A percentile compares a stretch with the other conserved stretches of the same genome.
Evolutionary conservation across 2,888 invertebrate species (phyloP).

Genomic region (Linnaemya tessellans): DNA sequence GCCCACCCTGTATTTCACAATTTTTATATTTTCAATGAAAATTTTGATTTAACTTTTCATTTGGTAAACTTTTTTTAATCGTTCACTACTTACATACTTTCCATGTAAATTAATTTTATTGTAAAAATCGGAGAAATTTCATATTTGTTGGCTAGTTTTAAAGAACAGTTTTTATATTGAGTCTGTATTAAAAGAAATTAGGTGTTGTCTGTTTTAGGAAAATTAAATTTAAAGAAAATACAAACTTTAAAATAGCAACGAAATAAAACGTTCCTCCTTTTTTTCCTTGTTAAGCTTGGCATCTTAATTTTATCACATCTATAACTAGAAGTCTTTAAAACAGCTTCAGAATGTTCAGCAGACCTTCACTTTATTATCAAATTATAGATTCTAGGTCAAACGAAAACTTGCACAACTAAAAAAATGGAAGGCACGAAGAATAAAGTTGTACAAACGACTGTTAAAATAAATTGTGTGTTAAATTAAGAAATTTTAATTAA

Average conservation of each 20-base stretch:
- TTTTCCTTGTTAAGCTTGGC: background rate
- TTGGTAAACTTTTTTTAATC: too few relatives aligned
- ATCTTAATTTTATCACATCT: background rate
- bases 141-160: too few relatives aligned
- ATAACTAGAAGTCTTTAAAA: background rate
- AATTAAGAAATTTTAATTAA: constrained; percentile 4
- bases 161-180: too few relatives aligned
- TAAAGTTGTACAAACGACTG: constrained; percentile 1
- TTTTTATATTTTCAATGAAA: too few relatives aligned
- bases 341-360: background rate
- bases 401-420: background rate
- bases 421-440: background rate
- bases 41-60: too few relatives aligned
- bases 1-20: too few relatives aligned
- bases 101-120: too few relatives aligned
- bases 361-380: constrained; percentile 9
- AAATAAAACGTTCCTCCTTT: background rate
- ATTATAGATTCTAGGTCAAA: constrained; percentile 20
- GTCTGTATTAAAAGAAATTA: too few relatives aligned
- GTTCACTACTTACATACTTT: too few relatives aligned
- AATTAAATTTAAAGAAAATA: background rate
- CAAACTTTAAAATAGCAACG: background rate
- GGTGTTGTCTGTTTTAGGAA: too few relatives aligned
- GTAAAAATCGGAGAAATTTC: too few relatives aligned
- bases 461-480: constrained; percentile 4